Evolutionary conservation across 2,888 invertebrate species (phyloP).

Genomic region (Clivina fossor): DNA sequence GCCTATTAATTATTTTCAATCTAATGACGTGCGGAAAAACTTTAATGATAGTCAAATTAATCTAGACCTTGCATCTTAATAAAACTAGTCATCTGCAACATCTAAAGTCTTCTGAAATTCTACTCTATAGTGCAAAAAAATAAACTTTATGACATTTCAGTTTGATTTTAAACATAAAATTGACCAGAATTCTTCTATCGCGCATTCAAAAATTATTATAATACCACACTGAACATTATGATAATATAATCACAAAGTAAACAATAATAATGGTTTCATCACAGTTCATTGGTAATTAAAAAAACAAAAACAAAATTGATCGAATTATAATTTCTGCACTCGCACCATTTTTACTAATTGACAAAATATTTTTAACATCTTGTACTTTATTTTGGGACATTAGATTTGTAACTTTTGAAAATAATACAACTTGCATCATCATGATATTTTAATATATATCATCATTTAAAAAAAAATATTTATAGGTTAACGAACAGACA

Average conservation of each 20-base stretch:
- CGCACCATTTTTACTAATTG: slow-evolving; percentile 11
- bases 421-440: not conserved
- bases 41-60: too few relatives aligned
- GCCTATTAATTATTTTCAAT: too few relatives aligned
- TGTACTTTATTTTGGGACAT: slow-evolving; percentile 12
- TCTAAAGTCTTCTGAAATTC: too few relatives aligned
- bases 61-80: too few relatives aligned
- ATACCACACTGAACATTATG: slow-evolving; percentile 13
- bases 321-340: slow-evolving; percentile 14
- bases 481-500: not conserved
- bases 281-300: slow-evolving; percentile 30
- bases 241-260: slow-evolving; percentile 19
- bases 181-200: slow-evolving; percentile 19
- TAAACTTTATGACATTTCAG: too few relatives aligned
- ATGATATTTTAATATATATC: not conserved
- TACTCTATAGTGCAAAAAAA: too few relatives aligned
- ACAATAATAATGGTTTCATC: slow-evolving; percentile 9
- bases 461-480: not conserved
- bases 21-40: too few relatives aligned
- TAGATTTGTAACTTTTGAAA: not conserved
- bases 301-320: too few relatives aligned
- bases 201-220: too few relatives aligned
- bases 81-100: too few relatives aligned
- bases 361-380: slow-evolving; percentile 1
- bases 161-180: too few relatives aligned